phyloP scores from a whole-genome alignment of 2,113 vertebrate species.

The Porphyrio hochstetteri region DNA sequence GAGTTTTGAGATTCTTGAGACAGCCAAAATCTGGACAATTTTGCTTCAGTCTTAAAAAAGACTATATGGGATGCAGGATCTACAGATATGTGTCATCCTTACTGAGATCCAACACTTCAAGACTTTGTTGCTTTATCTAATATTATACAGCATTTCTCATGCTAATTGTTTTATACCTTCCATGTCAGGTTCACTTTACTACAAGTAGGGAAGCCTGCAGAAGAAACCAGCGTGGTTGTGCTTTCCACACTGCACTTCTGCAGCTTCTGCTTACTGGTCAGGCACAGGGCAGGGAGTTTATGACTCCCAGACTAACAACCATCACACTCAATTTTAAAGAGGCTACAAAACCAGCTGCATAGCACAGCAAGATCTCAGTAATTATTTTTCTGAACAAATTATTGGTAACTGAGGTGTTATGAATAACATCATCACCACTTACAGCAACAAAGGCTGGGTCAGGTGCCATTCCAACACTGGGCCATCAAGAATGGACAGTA shows the following conservation, averaged over 20 bases:
- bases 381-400: not conserved
- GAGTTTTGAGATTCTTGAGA: not conserved
- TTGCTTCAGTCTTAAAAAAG: not conserved
- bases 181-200: not conserved
- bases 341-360: not conserved
- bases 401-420: not conserved
- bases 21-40: not conserved
- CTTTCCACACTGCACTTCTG: not conserved
- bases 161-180: not conserved
- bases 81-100: not conserved
- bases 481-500: not conserved
- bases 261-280: not conserved
- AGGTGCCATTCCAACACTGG: not conserved
- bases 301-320: not conserved
- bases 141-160: not conserved
- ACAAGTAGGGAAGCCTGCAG: not conserved
- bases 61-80: not conserved
- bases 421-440: not conserved
- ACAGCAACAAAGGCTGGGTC: not conserved
- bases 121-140: not conserved
- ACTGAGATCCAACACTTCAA: not conserved
- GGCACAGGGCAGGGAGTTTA: not conserved
- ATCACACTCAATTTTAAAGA: not conserved
- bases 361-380: not conserved
- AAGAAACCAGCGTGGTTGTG: not conserved